A percentile compares a stretch with the other conserved stretches of the same genome.
Evolutionary conservation across 2,888 invertebrate genomes (phyloP).

Genomic region (Scaptodrosophila latifasciaeformis): DNA sequence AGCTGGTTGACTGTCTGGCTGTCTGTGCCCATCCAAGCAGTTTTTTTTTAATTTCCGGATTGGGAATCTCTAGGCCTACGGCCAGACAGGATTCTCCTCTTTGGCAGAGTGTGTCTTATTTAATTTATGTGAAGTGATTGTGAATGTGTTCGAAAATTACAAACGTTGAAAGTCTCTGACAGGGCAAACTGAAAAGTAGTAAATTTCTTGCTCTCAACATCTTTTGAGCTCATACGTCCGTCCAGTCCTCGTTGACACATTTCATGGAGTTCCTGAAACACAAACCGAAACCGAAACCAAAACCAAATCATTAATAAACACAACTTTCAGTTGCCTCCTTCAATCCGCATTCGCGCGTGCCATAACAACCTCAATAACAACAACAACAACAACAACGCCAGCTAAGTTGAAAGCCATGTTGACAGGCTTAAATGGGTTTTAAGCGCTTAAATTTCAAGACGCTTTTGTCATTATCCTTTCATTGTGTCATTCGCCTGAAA

Average conservation of each 20-base stretch:
- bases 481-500: slow-evolving; percentile 20
- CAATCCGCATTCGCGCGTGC: no score
- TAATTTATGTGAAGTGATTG: neutral
- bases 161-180: slow-evolving; percentile 2
- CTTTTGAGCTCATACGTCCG: slow-evolving; percentile 34
- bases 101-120: no score
- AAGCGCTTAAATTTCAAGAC: slow-evolving; percentile 48
- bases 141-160: neutral
- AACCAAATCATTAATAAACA: slow-evolving; percentile 48
- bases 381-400: no score
- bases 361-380: no score
- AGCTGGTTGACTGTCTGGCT: slow-evolving; percentile 1
- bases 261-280: slow-evolving; percentile 23
- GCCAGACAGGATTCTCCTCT: neutral
- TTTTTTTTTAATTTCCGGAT: slow-evolving; percentile 3
- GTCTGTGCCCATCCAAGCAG: no score
- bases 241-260: slow-evolving; percentile 33
- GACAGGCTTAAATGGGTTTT: slow-evolving; percentile 46
- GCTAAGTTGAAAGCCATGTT: slow-evolving; percentile 35
- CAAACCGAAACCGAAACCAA: no score
- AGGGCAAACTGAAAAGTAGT: neutral
- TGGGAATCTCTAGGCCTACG: neutral
- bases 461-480: slow-evolving; percentile 35
- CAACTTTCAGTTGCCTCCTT: slow-evolving; percentile 21
- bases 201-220: neutral